Evolutionary conservation across 2,113 vertebrate species (phyloP), one percentile per base, ranked within the genome.

Genomic region (Rhabdomys dilectus): DNA sequence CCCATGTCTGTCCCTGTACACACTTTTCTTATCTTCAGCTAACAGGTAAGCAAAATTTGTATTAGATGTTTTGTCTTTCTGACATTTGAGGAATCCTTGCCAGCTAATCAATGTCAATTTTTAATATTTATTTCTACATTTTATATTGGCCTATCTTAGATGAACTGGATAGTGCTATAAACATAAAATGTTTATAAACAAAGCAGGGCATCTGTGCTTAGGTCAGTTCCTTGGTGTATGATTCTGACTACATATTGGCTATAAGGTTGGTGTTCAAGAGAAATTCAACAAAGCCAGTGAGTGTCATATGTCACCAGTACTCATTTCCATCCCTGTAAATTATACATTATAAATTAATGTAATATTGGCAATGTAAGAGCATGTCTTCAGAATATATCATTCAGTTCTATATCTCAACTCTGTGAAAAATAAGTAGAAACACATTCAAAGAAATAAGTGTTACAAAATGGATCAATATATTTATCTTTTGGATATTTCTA

Each of bases 281-380:
- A 45, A 2, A 86, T 51, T 93, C 24, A 58, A 26, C 8, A 31
- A 9, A 21, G 7, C 2, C 2, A 70, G 7, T 45, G 51, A 81
- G 22, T 9, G 5, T 0, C 16, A 3, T 84, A 15, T 58, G 62
- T 91, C 9, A 36, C 0, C 3, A 45, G 0, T 1, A 19, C 4
- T 77, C 24, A 56, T 22, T 22, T 42, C 1, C 4, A 39, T 2
- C n/a, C 36, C 2, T 81, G 53, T 66, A n/a, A 75, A 75, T n/a
- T 60, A 48, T 12, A 78, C 78, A 78, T 58, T 13, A 48, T 12
- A 78, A 82, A 78, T 58, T 13, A 1, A 68, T 56, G 22, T 9
- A 68, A 88, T 82, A 1, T 91, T 1, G 58, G 1, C 5, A 91
- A 66, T 75, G 75, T 72, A 68, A 36, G 11, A 58, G 42, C 42